Base-by-base conservation (phyloP, 2,113 vertebrate genomes). In the Galbula dea region DNA sequence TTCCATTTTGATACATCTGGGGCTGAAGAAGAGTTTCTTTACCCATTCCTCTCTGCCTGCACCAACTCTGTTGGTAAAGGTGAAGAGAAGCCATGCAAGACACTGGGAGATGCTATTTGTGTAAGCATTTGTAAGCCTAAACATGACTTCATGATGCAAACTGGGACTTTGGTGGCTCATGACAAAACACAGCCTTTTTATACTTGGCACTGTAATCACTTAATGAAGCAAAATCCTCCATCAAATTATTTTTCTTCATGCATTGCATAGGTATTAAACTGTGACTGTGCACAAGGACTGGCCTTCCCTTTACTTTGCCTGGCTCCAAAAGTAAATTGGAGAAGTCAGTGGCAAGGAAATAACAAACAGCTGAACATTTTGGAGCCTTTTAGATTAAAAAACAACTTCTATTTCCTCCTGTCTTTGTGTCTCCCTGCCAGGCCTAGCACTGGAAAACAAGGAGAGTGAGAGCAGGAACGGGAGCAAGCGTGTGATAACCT, bases 151-250 rank as follows among this genome's bases (percentile, higher is more conserved):
- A 24, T 39, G 57, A 84, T 59, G 46, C 74, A 94, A 94, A 86
- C 63, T 78, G 89, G 52, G 82, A 55, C 34, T 91, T 80, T 13
- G 72, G 79, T 23, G 17, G 63, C 81, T 86, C 59, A 74, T 52
- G 96, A 86, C 76, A 88, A 92, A 96, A 86, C 30, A 65, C 65
- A 95, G 63, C 83, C 65, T 94, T 94, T 94, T 97, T 88, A 83
- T 37, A 78, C 69, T 87, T 95, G 55, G 67, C 51, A 73, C 71
- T 37, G 43, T 83, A 93, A 92, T 97, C 96, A 92, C 84, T 92
- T 96, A 66, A 85, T 86, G 88, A 95, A 97, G 93, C 67, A 91
- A 94, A 94, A 94, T 81, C 82, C 83, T 89, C 79, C 78, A 86
- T 95, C 75, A 65, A 88, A 93, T 96, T 55, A 17, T 63, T 96